Conservation (phyloP, 2,888 invertebrate genomes). For the Epicampocera succincta region DNA sequence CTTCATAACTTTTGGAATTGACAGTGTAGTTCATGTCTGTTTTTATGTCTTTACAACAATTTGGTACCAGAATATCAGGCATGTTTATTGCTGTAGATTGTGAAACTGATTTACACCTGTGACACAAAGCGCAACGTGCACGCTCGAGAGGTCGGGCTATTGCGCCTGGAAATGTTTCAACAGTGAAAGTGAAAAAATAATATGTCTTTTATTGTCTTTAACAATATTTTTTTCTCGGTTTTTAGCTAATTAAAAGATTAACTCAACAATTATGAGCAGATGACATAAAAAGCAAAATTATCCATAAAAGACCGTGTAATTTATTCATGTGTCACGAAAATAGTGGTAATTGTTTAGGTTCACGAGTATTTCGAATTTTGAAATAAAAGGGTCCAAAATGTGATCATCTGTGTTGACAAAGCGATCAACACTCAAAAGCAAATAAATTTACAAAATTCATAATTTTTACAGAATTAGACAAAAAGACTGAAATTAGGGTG, state of each 20-base stretch:
- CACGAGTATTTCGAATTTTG: not conserved
- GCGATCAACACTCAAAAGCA: conserved; percentile 77
- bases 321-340: conserved; percentile 34
- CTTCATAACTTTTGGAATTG: too few species aligned
- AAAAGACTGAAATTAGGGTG: conserved; percentile 38
- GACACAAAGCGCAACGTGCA: too few species aligned
- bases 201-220: too few species aligned
- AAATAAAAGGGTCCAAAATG: conserved; percentile 74
- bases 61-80: too few species aligned
- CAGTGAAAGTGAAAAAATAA: too few species aligned
- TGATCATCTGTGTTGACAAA: conserved; percentile 82
- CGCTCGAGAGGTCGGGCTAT: too few species aligned
- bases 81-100: too few species aligned
- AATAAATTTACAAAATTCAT: conserved; percentile 56
- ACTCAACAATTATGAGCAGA: conserved; percentile 46
- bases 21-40: too few species aligned
- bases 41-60: too few species aligned
- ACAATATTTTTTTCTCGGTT: conserved; percentile 30
- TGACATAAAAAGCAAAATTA: conserved; percentile 45
- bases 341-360: not conserved
- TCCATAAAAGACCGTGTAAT: conserved; percentile 38
- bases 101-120: too few species aligned
- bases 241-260: conserved; percentile 55
- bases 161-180: too few species aligned
- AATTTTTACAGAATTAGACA: conserved; percentile 32